phyloP scores from a whole-genome alignment of 2,888 invertebrate genomes.

The Napeogenes sylphis region DNA sequence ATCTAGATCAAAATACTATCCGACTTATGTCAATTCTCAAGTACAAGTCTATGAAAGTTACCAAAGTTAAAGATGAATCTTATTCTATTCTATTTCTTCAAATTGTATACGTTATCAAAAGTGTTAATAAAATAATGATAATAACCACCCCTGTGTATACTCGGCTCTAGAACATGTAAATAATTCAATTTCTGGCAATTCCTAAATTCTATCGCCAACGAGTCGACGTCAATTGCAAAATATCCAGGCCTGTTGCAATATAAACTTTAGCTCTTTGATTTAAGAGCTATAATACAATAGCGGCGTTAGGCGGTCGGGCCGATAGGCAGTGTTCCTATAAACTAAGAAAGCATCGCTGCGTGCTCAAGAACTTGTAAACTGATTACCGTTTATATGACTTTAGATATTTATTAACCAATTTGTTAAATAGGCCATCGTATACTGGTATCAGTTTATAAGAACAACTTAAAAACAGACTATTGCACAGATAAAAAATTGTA shows the following conservation, averaged over 20 bases:
- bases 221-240: conserved; percentile 32
- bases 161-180: conserved; percentile 22
- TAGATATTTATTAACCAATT: conserved; percentile 6
- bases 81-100: conserved; percentile 22
- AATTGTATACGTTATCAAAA: conserved; percentile 34
- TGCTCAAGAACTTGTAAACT: conserved; percentile 21
- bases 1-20: conserved; percentile 4
- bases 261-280: conserved; percentile 23
- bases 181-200: conserved; percentile 28
- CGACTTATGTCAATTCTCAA: conserved; percentile 17
- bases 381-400: conserved; percentile 16
- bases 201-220: conserved; percentile 36
- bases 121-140: conserved; percentile 22
- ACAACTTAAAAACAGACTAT: not conserved
- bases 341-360: conserved; percentile 28
- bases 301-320: conserved; percentile 16
- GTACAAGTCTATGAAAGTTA: conserved; percentile 25
- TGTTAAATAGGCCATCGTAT: not conserved
- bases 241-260: conserved; percentile 31
- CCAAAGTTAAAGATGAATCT: conserved; percentile 18
- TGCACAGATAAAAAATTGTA: not conserved
- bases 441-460: not conserved
- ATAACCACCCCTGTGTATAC: conserved; percentile 20
- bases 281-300: conserved; percentile 18
- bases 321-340: conserved; percentile 26